Evolutionary conservation across 2,888 invertebrate genomes (phyloP), one percentile per base, ranked within the genome.

Genomic region (Aethes cnicana): DNA sequence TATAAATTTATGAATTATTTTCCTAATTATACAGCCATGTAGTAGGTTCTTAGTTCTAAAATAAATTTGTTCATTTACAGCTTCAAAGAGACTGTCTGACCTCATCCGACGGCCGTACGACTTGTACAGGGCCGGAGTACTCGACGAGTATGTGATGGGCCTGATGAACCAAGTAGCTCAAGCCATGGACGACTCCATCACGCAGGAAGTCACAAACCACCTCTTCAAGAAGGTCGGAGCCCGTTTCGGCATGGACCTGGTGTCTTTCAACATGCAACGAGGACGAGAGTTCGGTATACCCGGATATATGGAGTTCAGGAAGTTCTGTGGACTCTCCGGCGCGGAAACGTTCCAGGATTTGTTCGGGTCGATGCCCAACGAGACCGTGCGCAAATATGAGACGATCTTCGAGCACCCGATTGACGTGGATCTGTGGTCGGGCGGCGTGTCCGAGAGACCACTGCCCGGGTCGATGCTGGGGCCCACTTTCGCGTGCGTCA

Each of bases 361-460:
- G 59, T 94, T 94, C 61, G 96, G 96, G 18, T 93, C 95, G 37
- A 96, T 97, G 96, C 93, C 95, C 3, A 97, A 97, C 72, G 95
- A 95, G 57, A 97, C 97, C 1, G 94, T 97, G 37, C 86, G 92
- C 52, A 93, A 95, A 77, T 97, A 96, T 73, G 92, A 94, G 62
- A 93, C 94, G 2, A 95, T 97, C 69, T 97, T 96, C 71, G 95
- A 95, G 92, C 95, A 96, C 78, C 97, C 97, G 1, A 92, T 94
- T 54, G 98, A 98, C 78, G 96, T 98, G 36, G 98, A 98, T 89
- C 90, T 98, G 47, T 98, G 97, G 96, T 96, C 97, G 11, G 98
- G 97, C 39, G 98, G 97, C 37, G 96, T 98, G 4, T 96, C 97
- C 0, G 98, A 98, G 74, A 91, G 94, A 56, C 95, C 97, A 1